Base-by-base conservation (phyloP, 2,888 invertebrate genomes). In the Entomobrya proxima region DNA sequence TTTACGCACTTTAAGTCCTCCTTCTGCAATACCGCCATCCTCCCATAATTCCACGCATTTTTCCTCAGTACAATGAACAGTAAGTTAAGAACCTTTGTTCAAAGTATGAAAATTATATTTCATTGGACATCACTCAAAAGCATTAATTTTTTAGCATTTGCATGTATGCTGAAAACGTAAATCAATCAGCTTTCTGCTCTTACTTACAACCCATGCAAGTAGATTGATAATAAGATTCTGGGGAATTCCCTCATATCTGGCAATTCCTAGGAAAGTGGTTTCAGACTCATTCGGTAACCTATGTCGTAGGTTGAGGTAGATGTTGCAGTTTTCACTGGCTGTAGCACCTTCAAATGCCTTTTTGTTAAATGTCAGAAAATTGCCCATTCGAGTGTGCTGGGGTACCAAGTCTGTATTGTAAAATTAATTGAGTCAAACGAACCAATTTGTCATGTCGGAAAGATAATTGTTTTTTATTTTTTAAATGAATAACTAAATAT, bases 21-120 rank as follows among this genome's bases (percentile, higher is more conserved):
- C 90, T 95, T 95, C 91, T 97, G 97, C 72, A 98, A 95, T 52
- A 98, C 93, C 15, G 98, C 98, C 91, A 98, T 94, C 78, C 98
- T 94, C 0, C 98, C 98, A 93, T 98, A 98, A 92, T 98, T 97
- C 95, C 98, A 98, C 0, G 98, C 98, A 91, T 96, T 95, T 91
- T 97, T 96, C 81, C 98, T 93, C 90, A 98, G 92, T 72, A 96
- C 93, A 21, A 96, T 95, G 92, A 98, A 98, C 87, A 98, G 92
- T 72, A 92, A 87, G 78, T 93, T 91, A 80, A 96, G 91, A 67
- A 97, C 93, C 91, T 98, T 93, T 82, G 95, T 2, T 40, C 15
- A 69, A 18, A 61, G 18, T 15, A 61, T 15, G 4, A 30, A 61
- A 61, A 32, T 61, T 61, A 61, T n/a, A n/a, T n/a, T n/a, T n/a